These are phyloP conservation scores for Solenodon paradoxus DNA, from an alignment of 2,113 vertebrate species.

Conservation along the genomic window DNA sequence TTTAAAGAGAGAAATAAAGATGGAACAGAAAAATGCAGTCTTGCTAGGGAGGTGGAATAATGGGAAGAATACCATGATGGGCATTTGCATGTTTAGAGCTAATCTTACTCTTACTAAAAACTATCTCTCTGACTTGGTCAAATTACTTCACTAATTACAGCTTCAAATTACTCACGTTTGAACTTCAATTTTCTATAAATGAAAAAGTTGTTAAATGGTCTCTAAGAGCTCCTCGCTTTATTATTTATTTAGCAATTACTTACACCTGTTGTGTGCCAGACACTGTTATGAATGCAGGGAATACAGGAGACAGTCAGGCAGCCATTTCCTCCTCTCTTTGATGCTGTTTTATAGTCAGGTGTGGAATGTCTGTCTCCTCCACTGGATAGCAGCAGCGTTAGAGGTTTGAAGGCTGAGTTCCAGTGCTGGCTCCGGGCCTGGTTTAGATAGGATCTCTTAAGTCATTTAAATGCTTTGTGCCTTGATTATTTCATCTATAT, in stretches of 20 bases:
- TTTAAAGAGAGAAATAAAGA: neutral
- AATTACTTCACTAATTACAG: neutral
- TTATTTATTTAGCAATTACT: neutral
- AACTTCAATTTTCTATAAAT: neutral
- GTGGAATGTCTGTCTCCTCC: neutral
- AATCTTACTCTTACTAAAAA: neutral
- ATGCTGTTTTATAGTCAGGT: neutral
- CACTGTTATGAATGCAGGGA: neutral
- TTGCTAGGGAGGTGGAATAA: neutral
- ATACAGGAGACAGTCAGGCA: neutral
- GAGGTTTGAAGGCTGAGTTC: neutral
- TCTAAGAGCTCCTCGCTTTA: neutral
- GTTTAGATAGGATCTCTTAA: neutral
- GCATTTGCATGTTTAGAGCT: neutral
- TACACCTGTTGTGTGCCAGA: neutral
- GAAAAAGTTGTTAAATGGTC: neutral
- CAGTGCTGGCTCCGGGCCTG: neutral
- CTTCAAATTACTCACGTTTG: too few relatives aligned
- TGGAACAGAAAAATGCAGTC: neutral
- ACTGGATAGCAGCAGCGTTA: neutral
- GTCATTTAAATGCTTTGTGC: neutral
- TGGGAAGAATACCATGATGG: neutral
- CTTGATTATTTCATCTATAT: neutral
- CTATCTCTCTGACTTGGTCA: neutral
- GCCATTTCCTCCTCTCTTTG: neutral